phyloP scores from a whole-genome alignment of 2,888 invertebrate species.

The Noctua fimbriata region DNA sequence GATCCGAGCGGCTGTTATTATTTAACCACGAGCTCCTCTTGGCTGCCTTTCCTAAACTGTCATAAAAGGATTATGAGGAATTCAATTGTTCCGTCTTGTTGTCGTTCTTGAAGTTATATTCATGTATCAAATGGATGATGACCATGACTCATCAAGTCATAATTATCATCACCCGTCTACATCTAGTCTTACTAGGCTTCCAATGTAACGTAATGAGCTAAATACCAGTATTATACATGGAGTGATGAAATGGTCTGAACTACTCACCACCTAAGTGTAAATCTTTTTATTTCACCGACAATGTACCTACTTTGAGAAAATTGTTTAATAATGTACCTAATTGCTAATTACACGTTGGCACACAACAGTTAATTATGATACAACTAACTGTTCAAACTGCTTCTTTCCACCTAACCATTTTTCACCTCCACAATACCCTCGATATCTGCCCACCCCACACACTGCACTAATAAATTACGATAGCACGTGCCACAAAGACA shows the following conservation, averaged over 20 bases:
- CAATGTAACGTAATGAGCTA: background rate
- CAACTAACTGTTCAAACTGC: background rate
- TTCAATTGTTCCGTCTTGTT: background rate
- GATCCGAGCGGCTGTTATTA: too few species aligned
- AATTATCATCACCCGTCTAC: background rate
- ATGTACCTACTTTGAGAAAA: background rate
- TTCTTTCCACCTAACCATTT: background rate
- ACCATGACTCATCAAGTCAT: background rate
- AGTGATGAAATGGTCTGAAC: background rate
- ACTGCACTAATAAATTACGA: constrained; percentile 72
- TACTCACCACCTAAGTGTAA: background rate
- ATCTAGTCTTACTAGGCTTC: background rate
- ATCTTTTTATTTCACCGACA: background rate
- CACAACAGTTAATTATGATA: background rate
- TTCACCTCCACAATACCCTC: background rate
- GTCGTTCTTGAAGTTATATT: background rate
- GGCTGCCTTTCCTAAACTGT: background rate
- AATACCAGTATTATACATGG: background rate
- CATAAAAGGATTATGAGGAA: background rate
- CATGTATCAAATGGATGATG: background rate
- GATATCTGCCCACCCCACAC: constrained; percentile 31
- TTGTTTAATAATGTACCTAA: background rate
- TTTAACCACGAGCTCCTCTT: too few species aligned
- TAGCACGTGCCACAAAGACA: constrained; percentile 69
- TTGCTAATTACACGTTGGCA: background rate